A percentile compares a stretch with the other conserved stretches of the same genome.
Conservation (phyloP, 2,888 invertebrate genomes). For the Lepidonotus clava region DNA sequence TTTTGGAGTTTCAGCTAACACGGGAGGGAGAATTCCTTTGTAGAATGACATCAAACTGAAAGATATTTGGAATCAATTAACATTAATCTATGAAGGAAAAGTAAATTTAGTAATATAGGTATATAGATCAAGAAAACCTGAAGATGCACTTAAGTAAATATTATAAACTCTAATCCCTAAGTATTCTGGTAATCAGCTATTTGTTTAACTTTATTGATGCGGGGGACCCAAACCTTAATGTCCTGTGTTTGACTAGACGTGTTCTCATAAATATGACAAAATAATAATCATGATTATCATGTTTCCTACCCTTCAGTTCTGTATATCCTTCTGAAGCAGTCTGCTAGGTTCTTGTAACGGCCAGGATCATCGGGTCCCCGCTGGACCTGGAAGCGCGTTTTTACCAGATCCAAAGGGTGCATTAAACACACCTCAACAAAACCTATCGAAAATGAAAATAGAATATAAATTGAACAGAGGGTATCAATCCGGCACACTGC, state of each 20-base stretch:
- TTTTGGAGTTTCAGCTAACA: conserved; percentile 96
- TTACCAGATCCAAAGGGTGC: conserved; percentile 96
- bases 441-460: conserved; percentile 79
- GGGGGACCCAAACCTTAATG: too few species aligned
- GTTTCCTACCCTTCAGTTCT: conserved; percentile 86
- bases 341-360: conserved; percentile 88
- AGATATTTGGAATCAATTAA: conserved; percentile 71
- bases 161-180: too few species aligned
- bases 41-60: conserved; percentile 86
- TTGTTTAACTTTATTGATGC: too few species aligned
- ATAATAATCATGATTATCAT: background rate
- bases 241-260: too few species aligned
- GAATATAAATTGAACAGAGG: conserved; percentile 42
- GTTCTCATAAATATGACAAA: too few species aligned
- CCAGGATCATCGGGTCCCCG: conserved; percentile 82
- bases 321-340: conserved; percentile 95
- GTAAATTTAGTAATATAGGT: too few species aligned
- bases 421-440: conserved; percentile 97
- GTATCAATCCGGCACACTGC: background rate
- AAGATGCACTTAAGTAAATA: too few species aligned
- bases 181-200: too few species aligned
- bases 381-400: conserved; percentile 93
- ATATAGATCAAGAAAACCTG: too few species aligned
- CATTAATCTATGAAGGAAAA: too few species aligned
- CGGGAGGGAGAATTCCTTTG: conserved; percentile 96